Evolutionary conservation across 2,797 vertebrate genomes (phyloP), one percentile per base, ranked within the genome.

Genomic region (Lacerta agilis): DNA sequence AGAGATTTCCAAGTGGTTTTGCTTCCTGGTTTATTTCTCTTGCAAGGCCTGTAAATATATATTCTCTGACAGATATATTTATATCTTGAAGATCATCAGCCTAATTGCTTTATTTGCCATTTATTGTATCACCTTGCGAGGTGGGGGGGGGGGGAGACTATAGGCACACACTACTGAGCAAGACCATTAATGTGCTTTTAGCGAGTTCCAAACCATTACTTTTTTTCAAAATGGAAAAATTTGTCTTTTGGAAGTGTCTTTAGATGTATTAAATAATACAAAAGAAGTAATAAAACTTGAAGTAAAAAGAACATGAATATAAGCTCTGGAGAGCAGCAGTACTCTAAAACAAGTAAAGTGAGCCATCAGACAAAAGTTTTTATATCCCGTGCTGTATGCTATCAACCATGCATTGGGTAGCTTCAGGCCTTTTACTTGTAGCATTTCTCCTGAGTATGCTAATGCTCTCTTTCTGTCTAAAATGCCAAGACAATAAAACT

Each of bases 201-300:
- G 94, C 90, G 90, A 94, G 90, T 96, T 95, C 97, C 96, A 96
- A 94, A 96, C 96, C 97, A 95, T 96, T 97, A 98, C 97, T 97
- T 97, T 97, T 97, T 97, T 96, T 97, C 97, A 97, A 98, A 99
- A 99, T 98, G 98, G 98, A 98, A 98, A 98, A 98, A 97, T 98
- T 97, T 98, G 98, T 99, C 98, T 98, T 97, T 95, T 90, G 94
- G 96, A 97, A 95, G 96, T 95, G 96, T 97, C 98, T 98, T 97
- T 96, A 96, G 96, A 95, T 96, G 97, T 96, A 96, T 98, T 99
- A 98, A 99, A 99, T 99, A 99, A 98, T 98, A 97, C 97, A 99
- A 97, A 96, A 96, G 97, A 95, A 96, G 97, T 97, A 98, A 97
- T 97, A 96, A 97, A 97, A 98, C 96, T 97, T 95, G 95, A 97